Base-by-base conservation (phyloP, 2,113 vertebrate species). In the Spheniscus mendiculus region DNA sequence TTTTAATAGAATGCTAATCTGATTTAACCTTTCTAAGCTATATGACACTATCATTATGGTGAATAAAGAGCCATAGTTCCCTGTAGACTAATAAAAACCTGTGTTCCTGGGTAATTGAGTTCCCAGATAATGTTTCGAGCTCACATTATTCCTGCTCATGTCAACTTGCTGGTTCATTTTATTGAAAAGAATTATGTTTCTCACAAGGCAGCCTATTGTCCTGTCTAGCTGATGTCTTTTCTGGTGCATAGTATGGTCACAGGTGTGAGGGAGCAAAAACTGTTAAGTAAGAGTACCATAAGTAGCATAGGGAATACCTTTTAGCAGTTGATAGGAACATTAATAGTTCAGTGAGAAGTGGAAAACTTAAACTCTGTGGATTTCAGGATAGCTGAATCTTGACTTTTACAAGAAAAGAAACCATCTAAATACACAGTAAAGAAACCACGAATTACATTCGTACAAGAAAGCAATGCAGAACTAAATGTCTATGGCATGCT, bases 101-200 rank as follows among this genome's bases (percentile, higher is more conserved):
- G 34, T 88, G 61, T 98, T 97, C 61, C 73, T 71, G 88, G 38
- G 56, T 97, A 89, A 94, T 91, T 95, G 65, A 87, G 55, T 98
- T 97, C 92, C 74, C 83, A 80, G 95, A 92, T 96, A 91, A 74
- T 79, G 74, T 97, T 97, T 97, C 93, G 85, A 91, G 61, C 21
- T 92, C 38, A 11, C 62, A 21, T 94, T 96, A 47, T 94, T 91
- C 91, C 65, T 96, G 70, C 85, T 97, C 3, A 2, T 96, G 73
- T 96, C 96, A 93, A 56, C 76, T 97, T 77, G 80, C 84, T 96
- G 65, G 23, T 83, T 96, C 89, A 74, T 96, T 96, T 96, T 96
- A 96, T 93, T 97, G 95, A 66, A 86, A 93, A 96, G 95, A 97
- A 98, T 98, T 98, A 91, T 15, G 40, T 98, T 98, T 97, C 97